Evolutionary conservation across 1,140 invertebrate genomes (phyloP).

Genomic region (Mya arenaria): DNA sequence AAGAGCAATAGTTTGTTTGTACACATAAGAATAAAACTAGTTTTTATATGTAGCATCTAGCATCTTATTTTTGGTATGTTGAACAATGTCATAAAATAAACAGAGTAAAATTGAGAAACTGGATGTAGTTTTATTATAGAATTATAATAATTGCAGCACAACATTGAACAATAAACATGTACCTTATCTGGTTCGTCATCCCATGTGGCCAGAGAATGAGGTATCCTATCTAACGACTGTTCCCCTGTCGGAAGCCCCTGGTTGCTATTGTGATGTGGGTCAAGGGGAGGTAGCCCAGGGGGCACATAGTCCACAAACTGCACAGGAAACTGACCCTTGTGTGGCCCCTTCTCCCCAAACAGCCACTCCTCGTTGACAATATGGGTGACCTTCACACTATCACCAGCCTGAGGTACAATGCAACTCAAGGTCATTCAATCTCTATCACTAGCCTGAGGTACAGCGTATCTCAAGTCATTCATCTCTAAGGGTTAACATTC

Average conservation of each 20-base stretch:
- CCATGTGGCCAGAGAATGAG: background rate
- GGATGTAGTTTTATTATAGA: no score
- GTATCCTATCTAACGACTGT: background rate
- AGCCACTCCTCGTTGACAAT: slow-evolving; percentile 88
- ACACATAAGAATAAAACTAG: no score
- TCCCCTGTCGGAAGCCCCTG: background rate
- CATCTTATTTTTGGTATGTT: no score
- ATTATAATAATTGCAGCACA: no score
- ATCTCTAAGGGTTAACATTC: no score
- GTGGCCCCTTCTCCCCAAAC: slow-evolving; percentile 87
- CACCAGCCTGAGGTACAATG: slow-evolving; percentile 86
- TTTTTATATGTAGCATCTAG: no score
- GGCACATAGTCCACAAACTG: slow-evolving; percentile 86
- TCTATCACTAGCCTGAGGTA: no score
- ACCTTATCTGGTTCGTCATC: background rate
- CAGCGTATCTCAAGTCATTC: no score
- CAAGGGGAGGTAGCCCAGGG: slow-evolving; percentile 50
- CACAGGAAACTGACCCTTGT: slow-evolving; percentile 89
- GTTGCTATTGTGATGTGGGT: background rate
- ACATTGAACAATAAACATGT: background rate
- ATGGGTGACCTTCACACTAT: slow-evolving; percentile 87
- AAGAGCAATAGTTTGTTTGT: no score
- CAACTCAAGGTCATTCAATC: no score
- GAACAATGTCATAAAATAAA: no score
- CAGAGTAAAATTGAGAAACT: no score